phyloP scores from a whole-genome alignment of 2,888 invertebrate genomes.

The Onchidella celtica region DNA sequence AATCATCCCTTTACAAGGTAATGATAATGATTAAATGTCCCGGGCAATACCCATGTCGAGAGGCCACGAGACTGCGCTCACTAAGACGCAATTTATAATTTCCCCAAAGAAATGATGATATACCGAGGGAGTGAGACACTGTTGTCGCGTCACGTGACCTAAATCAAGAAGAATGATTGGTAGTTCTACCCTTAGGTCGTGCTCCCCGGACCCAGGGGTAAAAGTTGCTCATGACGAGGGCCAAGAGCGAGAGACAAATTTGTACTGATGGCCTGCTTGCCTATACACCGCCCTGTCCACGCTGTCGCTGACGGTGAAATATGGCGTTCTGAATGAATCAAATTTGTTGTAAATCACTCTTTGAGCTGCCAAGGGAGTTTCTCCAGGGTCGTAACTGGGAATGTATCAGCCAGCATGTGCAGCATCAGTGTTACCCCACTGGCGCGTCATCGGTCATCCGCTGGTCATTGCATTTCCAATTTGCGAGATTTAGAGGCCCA shows the following conservation, averaged over 20 bases:
- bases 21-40: conserved; percentile 33
- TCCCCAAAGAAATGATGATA: conserved; percentile 48
- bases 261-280: conserved; percentile 45
- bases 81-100: conserved; percentile 46
- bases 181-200: conserved; percentile 35
- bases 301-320: conserved; percentile 56
- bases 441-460: conserved; percentile 48
- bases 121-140: conserved; percentile 28
- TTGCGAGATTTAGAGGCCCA: neutral
- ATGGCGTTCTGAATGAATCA: conserved; percentile 60
- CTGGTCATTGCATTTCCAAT: conserved; percentile 22
- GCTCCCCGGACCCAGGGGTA: conserved; percentile 11
- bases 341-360: conserved; percentile 59
- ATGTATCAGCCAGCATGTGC: conserved; percentile 56
- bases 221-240: conserved; percentile 21
- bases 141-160: conserved; percentile 46
- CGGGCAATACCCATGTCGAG: neutral
- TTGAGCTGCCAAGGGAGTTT: conserved; percentile 50
- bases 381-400: conserved; percentile 53
- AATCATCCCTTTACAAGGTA: conserved; percentile 38
- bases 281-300: conserved; percentile 49
- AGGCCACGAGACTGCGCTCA: conserved; percentile 7
- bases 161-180: conserved; percentile 50
- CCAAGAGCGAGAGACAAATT: conserved; percentile 48
- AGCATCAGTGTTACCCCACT: conserved; percentile 44